Conservation (phyloP, 2,113 vertebrate genomes). For the Thalassoma bifasciatum region DNA sequence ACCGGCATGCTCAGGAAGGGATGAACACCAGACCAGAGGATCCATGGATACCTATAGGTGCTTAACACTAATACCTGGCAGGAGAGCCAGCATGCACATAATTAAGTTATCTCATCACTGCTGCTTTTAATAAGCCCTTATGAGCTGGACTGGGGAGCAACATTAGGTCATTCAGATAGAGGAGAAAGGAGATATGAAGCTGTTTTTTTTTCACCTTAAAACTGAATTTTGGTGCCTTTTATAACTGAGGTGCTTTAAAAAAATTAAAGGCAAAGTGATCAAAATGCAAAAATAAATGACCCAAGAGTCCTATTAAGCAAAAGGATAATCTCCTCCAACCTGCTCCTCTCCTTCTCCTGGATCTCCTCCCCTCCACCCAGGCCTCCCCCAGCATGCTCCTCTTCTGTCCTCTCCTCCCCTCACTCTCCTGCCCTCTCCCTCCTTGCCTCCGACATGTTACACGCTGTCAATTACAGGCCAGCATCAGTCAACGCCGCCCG, state of each 20-base stretch:
- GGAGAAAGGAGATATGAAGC: slow-evolving; percentile 27
- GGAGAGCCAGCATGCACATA: slow-evolving; percentile 49
- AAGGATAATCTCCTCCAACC: slow-evolving; percentile 18
- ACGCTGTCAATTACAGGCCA: slow-evolving; percentile 81
- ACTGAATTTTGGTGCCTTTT: neutral
- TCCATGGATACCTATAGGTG: slow-evolving; percentile 58
- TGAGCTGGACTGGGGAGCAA: slow-evolving; percentile 20
- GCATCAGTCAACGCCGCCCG: slow-evolving; percentile 76
- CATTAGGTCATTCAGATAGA: slow-evolving; percentile 45
- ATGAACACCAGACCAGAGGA: slow-evolving; percentile 55
- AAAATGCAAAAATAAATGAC: neutral
- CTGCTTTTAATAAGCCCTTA: slow-evolving; percentile 60
- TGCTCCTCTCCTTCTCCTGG: slow-evolving; percentile 10
- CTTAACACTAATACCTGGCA: slow-evolving; percentile 53
- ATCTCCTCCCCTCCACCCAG: slow-evolving; percentile 32
- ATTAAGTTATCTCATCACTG: slow-evolving; percentile 64
- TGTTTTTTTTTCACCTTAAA: slow-evolving; percentile 7
- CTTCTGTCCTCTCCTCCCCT: slow-evolving; percentile 37
- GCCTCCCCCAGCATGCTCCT: slow-evolving; percentile 35
- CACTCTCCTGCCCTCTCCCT: slow-evolving; percentile 35
- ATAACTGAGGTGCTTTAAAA: slow-evolving; percentile 7
- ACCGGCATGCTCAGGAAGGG: slow-evolving; percentile 46
- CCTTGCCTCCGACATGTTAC: slow-evolving; percentile 69
- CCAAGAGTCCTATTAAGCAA: neutral
- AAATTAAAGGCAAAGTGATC: neutral